Percentiles rank a stretch among this genome's conserved stretches.
Evolutionary conservation across 2,113 vertebrate genomes (phyloP).

Genomic region (Daphoenositta chrysoptera): DNA sequence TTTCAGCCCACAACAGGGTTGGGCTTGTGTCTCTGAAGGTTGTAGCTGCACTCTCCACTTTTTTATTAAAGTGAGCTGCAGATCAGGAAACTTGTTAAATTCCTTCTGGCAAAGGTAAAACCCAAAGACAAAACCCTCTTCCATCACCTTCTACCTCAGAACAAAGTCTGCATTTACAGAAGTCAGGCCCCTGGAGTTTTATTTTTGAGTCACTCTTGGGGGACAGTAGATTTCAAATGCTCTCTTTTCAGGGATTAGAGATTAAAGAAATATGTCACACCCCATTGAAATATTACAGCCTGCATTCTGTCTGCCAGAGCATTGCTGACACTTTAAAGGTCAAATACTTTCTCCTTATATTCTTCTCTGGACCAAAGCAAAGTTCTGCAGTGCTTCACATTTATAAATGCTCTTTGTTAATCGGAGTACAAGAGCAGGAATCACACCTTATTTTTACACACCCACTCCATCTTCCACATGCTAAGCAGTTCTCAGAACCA

Average conservation of each 20-base stretch:
- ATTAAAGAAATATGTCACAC: background rate
- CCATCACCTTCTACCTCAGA: background rate
- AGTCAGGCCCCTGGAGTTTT: background rate
- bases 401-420: background rate
- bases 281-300: background rate
- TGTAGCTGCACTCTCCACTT: background rate
- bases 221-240: background rate
- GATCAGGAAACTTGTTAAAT: background rate
- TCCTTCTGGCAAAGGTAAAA: background rate
- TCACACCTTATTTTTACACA: background rate
- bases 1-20: rapidly evolving
- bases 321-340: background rate
- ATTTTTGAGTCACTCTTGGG: background rate
- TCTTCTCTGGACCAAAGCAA: background rate
- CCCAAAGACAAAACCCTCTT: background rate
- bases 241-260: background rate
- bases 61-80: background rate
- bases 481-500: background rate
- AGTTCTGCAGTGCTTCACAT: background rate
- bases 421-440: background rate
- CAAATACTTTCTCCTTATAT: background rate
- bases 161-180: background rate
- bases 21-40: background rate
- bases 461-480: background rate
- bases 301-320: background rate